These are phyloP conservation scores for Sakesphorus luctuosus DNA, from an alignment of 2,113 vertebrate genomes.

Conservation along the genomic window DNA sequence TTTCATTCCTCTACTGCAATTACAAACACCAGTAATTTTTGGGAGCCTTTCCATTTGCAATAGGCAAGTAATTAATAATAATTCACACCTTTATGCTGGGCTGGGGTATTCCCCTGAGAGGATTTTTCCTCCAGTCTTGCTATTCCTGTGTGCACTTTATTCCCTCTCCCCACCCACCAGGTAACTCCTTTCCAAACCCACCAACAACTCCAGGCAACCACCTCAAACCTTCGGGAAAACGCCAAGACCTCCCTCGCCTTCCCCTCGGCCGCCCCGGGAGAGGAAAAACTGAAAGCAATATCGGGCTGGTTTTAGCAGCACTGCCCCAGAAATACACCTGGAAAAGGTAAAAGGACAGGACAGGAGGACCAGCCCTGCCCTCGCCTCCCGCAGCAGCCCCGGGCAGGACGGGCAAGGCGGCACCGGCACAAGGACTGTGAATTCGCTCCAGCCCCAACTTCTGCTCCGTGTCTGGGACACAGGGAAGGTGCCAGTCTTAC, in stretches of 20 bases:
- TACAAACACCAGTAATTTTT: rapidly evolving
- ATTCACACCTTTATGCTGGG: rapidly evolving
- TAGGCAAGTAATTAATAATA: not conserved
- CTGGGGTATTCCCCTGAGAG: rapidly evolving
- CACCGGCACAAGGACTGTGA: not conserved
- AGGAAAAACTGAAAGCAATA: rapidly evolving
- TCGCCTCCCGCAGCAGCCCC: not conserved
- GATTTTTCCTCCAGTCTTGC: not conserved
- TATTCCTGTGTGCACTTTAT: rapidly evolving
- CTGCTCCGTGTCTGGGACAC: not conserved
- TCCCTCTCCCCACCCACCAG: not conserved
- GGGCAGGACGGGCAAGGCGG: not conserved
- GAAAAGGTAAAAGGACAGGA: no score
- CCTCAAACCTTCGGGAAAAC: not conserved
- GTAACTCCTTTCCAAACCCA: not conserved
- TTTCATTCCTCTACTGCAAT: no score
- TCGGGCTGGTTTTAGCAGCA: not conserved
- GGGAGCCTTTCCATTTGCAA: not conserved
- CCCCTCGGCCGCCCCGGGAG: not conserved
- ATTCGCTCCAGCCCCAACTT: not conserved
- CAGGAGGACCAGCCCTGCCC: not conserved
- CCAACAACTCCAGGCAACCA: not conserved
- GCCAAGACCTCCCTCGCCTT: no score
- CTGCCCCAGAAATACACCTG: not conserved
- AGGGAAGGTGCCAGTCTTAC: not conserved